A percentile compares a stretch with the other conserved stretches of the same genome.
These are phyloP conservation scores for Tipula confusa DNA, from an alignment of 2,888 invertebrate species.

Conservation along the genomic window DNA sequence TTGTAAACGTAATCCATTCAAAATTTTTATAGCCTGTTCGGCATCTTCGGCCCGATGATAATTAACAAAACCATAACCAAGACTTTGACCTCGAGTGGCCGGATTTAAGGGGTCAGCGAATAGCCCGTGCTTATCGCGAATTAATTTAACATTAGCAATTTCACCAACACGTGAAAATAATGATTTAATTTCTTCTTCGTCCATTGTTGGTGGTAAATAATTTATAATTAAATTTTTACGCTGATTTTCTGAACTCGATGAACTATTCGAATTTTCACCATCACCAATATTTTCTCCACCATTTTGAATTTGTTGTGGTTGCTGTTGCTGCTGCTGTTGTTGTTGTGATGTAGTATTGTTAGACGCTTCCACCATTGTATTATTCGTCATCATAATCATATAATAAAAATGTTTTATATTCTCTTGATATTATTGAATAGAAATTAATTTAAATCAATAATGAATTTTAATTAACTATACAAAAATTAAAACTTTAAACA, in stretches of 20 bases:
- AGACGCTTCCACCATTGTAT: slow-evolving; percentile 27
- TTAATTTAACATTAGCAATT: slow-evolving; percentile 98
- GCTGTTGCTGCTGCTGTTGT: not conserved
- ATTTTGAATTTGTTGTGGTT: slow-evolving; percentile 28
- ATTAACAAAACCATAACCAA: slow-evolving; percentile 99
- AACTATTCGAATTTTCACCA: slow-evolving; percentile 13
- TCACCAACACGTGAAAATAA: slow-evolving; percentile 98
- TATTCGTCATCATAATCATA: slow-evolving; percentile 31
- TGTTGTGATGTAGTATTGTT: slow-evolving; percentile 28
- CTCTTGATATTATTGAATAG: not conserved
- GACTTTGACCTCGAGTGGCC: slow-evolving; percentile 82
- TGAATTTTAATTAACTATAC: not conserved
- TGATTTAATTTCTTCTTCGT: slow-evolving; percentile 97
- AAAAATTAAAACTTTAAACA: not conserved
- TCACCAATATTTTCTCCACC: not conserved
- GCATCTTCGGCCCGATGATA: slow-evolving; percentile 97
- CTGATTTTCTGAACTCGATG: not conserved
- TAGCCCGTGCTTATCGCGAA: slow-evolving; percentile 91
- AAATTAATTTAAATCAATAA: not conserved
- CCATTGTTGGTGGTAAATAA: slow-evolving; percentile 99
- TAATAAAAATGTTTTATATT: not conserved
- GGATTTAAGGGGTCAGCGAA: slow-evolving; percentile 64
- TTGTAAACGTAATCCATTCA: slow-evolving; percentile 96
- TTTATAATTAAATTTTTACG: slow-evolving; percentile 99
- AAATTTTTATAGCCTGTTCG: slow-evolving; percentile 95